Conservation (phyloP, 64 coral and sea anemone genomes). For the Porites lutea region DNA sequence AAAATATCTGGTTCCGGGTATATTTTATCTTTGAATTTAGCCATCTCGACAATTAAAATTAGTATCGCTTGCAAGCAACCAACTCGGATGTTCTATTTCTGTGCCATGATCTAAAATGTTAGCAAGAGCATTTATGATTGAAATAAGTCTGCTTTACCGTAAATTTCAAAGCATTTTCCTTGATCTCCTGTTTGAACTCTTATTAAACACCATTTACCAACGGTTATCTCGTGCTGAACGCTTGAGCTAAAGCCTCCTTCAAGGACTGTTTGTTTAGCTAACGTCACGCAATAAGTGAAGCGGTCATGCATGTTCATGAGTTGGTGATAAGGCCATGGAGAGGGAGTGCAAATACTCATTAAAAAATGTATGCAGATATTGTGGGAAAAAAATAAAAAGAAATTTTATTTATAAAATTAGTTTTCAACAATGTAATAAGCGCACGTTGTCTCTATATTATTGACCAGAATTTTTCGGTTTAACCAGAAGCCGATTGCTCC, state of each 20-base stretch:
- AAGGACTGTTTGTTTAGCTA: conserved; percentile 6
- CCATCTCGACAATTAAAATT: not conserved
- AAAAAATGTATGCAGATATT: not conserved
- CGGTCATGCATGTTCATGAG: not conserved
- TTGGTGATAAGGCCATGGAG: not conserved
- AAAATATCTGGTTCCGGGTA: too few species aligned
- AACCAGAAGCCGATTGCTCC: too few species aligned
- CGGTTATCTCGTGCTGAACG: not conserved
- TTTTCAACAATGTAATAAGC: too few species aligned
- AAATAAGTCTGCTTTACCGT: not conserved
- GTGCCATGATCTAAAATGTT: too few species aligned
- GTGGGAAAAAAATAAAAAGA: not conserved
- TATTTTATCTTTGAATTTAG: not conserved
- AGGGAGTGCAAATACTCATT: not conserved
- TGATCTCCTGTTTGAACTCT: conserved; percentile 1
- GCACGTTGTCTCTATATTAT: too few species aligned
- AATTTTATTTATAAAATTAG: too few species aligned
- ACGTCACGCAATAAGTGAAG: not conserved
- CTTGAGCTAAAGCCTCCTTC: not conserved
- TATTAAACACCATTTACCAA: not conserved
- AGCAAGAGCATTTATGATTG: too few species aligned
- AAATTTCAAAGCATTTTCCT: conserved; percentile 6
- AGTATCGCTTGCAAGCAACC: not conserved
- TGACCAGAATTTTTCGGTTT: too few species aligned
- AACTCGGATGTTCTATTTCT: too few species aligned